Evolutionary conservation across 2,797 vertebrate species (phyloP).

Genomic region (Darevskia mixta): DNA sequence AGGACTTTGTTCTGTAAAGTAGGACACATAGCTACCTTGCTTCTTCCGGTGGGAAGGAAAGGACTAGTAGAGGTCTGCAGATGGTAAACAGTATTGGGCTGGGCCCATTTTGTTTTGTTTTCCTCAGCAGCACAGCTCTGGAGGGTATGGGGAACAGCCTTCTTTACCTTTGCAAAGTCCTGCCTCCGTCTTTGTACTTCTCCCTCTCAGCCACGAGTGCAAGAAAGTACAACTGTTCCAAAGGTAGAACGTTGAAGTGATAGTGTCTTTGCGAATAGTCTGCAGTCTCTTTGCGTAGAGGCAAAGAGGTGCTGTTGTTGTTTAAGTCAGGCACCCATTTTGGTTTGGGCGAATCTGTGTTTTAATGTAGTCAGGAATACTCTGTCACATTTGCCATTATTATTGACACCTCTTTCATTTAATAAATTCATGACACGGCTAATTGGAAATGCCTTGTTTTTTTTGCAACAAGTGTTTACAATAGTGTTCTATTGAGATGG

Average conservation of each 20-base stretch:
- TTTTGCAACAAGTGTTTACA: background rate
- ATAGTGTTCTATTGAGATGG: background rate
- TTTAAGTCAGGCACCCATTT: background rate
- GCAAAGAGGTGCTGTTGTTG: background rate
- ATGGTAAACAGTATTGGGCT: background rate
- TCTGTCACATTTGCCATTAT: accelerated
- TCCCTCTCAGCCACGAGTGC: background rate
- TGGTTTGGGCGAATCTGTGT: background rate
- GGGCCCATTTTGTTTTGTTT: background rate
- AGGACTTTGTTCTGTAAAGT: background rate
- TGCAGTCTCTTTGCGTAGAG: background rate
- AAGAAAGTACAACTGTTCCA: background rate
- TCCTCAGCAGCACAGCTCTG: background rate
- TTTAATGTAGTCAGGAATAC: background rate
- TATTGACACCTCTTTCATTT: background rate
- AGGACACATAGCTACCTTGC: too few species aligned
- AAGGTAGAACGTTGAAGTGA: background rate
- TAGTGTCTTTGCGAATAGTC: background rate
- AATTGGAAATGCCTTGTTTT: background rate
- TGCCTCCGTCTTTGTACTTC: background rate
- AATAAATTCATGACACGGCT: background rate
- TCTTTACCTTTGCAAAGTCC: background rate
- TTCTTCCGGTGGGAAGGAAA: too few species aligned
- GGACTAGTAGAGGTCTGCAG: background rate
- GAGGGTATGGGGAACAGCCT: background rate